Percentiles rank a stretch among this genome's conserved stretches.
Conservation (phyloP, 2,797 vertebrate genomes). For the Microctenopoma lineatum region DNA sequence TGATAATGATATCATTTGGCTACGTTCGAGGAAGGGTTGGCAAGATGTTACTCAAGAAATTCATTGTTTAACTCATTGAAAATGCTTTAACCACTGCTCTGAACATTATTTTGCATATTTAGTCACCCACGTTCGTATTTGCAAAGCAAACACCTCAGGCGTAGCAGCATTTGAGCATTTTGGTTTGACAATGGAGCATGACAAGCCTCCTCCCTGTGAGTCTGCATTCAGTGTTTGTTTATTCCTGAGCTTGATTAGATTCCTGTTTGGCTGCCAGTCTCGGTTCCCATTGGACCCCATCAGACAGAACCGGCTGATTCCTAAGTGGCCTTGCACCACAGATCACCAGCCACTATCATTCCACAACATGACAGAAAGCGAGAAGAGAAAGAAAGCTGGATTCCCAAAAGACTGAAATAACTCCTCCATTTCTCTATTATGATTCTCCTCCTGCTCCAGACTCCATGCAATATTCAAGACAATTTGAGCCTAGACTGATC, state of each 20-base stretch:
- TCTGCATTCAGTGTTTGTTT: slow-evolving; percentile 75
- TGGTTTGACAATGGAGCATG: slow-evolving; percentile 70
- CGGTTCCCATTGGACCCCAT: slow-evolving; percentile 66
- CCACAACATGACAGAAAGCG: slow-evolving; percentile 47
- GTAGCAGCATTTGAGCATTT: slow-evolving; percentile 60
- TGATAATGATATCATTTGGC: slow-evolving; percentile 50
- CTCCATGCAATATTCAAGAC: slow-evolving; percentile 71
- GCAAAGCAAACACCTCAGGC: slow-evolving; percentile 69
- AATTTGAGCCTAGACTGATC: slow-evolving; percentile 65
- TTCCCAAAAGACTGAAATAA: slow-evolving; percentile 62
- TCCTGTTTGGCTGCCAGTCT: slow-evolving; percentile 71
- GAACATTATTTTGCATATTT: slow-evolving; percentile 59
- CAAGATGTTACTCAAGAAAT: slow-evolving; percentile 33
- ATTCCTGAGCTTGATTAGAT: slow-evolving; percentile 74
- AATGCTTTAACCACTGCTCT: slow-evolving; percentile 54
- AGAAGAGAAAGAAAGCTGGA: slow-evolving; percentile 44
- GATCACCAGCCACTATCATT: slow-evolving; percentile 65
- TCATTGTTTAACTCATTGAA: slow-evolving; percentile 44
- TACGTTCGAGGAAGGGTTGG: slow-evolving; percentile 15
- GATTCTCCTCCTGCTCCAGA: slow-evolving; percentile 58
- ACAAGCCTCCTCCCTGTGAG: slow-evolving; percentile 64
- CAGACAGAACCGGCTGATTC: slow-evolving; percentile 71
- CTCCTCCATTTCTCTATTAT: slow-evolving; percentile 57
- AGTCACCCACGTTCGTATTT: slow-evolving; percentile 58
- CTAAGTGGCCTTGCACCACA: slow-evolving; percentile 68